Evolutionary conservation across 2,113 vertebrate species (phyloP).

Genomic region (Tragelaphus buxtoni): DNA sequence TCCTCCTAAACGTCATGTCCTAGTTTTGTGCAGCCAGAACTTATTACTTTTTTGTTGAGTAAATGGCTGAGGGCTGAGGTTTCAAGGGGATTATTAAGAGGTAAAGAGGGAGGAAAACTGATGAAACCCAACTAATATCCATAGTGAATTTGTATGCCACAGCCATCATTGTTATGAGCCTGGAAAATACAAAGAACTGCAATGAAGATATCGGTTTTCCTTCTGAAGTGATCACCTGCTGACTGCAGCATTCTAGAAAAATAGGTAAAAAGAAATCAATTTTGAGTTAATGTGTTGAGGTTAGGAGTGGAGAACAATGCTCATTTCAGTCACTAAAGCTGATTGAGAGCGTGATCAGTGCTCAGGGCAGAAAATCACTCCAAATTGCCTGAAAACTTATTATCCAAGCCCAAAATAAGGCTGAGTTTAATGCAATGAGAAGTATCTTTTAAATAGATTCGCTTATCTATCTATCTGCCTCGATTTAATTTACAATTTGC

Average conservation of each 20-base stretch:
- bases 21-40: not conserved
- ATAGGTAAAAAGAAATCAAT: slow-evolving; percentile 41
- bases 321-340: not conserved
- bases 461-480: slow-evolving; percentile 49
- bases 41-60: not conserved
- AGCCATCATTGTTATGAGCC: not conserved
- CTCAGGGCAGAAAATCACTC: slow-evolving; percentile 44
- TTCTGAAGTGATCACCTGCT: slow-evolving; percentile 45
- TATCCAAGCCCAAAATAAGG: slow-evolving; percentile 20
- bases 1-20: not conserved
- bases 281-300: slow-evolving; percentile 32
- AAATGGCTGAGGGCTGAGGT: not conserved
- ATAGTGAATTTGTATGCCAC: not conserved
- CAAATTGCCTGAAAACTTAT: slow-evolving; percentile 56
- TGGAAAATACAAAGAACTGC: not conserved
- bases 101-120: not conserved
- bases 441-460: slow-evolving; percentile 41
- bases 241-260: slow-evolving; percentile 46
- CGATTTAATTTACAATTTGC: slow-evolving; percentile 61
- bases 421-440: slow-evolving; percentile 34
- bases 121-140: not conserved
- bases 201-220: not conserved
- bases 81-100: not conserved
- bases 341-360: slow-evolving; percentile 5
- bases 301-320: not conserved